phyloP scores from a whole-genome alignment of 2,888 invertebrate genomes.

The Pyrgus malvae region DNA sequence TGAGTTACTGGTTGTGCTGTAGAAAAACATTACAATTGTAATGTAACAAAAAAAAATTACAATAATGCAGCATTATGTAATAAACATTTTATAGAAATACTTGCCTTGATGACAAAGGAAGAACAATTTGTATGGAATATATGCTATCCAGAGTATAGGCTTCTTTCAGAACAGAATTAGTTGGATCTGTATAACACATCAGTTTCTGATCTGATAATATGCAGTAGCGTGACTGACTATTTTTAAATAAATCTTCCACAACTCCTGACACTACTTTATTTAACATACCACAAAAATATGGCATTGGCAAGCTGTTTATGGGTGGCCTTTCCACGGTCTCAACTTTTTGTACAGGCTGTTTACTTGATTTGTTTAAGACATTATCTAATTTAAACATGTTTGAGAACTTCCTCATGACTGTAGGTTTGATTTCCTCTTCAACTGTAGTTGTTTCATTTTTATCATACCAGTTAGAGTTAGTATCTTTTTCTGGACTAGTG shows the following conservation, averaged over 20 bases:
- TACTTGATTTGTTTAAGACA: conserved; percentile 59
- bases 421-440: conserved; percentile 51
- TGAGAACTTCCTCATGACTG: conserved; percentile 66
- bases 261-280: conserved; percentile 82
- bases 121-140: conserved; percentile 84
- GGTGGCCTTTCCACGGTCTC: conserved; percentile 75
- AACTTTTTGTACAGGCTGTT: conserved; percentile 46
- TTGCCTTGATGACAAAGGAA: conserved; percentile 76
- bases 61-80: background rate
- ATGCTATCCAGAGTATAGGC: conserved; percentile 85
- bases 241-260: conserved; percentile 88
- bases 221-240: conserved; percentile 88
- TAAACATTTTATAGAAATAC: conserved; percentile 25
- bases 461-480: conserved; percentile 70
- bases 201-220: conserved; percentile 87
- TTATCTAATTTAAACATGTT: conserved; percentile 76
- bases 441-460: conserved; percentile 41
- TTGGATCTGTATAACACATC: conserved; percentile 87
- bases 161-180: conserved; percentile 86
- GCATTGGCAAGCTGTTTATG: conserved; percentile 64
- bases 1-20: conserved; percentile 78
- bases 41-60: background rate
- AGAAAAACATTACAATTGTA: conserved; percentile 21
- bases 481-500: conserved; percentile 50
- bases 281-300: conserved; percentile 83